A percentile compares a stretch with the other conserved stretches of the same genome.
phyloP scores from a whole-genome alignment of 2,113 vertebrate species.

The Petrocephalus microphthalmus region DNA sequence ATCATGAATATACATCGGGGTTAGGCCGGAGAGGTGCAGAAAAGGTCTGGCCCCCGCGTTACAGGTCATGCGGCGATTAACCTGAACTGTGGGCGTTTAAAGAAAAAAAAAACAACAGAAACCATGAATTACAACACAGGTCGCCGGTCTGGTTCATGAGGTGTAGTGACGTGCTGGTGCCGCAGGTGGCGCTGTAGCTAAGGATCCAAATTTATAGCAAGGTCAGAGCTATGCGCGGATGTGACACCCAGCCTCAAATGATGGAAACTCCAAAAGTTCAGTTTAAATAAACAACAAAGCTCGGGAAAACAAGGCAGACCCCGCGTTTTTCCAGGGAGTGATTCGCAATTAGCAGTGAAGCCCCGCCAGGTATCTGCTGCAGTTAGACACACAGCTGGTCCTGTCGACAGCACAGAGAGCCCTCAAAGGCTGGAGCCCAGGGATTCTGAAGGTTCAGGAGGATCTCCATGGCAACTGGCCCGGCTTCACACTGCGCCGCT shows the following conservation, averaged over 20 bases:
- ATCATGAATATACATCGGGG: background rate
- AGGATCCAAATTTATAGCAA: background rate
- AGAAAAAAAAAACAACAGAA: background rate
- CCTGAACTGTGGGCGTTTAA: background rate
- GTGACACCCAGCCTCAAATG: background rate
- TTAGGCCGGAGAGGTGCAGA: background rate
- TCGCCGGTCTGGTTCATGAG: background rate
- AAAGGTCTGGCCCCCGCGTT: background rate
- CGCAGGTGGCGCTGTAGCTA: background rate
- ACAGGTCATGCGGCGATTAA: background rate
- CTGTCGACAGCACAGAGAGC: background rate
- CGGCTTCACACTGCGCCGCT: background rate
- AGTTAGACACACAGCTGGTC: background rate
- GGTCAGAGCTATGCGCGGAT: background rate
- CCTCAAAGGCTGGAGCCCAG: background rate
- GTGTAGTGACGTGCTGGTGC: background rate
- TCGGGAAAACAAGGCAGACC: background rate
- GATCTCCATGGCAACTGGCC: conserved; percentile 11
- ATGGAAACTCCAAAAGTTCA: background rate
- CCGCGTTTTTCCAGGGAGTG: background rate
- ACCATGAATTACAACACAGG: background rate
- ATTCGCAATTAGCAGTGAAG: background rate
- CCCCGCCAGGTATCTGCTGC: background rate
- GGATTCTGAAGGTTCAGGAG: background rate
- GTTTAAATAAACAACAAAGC: background rate